Evolutionary conservation across 2,113 vertebrate species (phyloP).

Genomic region (Otocyon megalotis): DNA sequence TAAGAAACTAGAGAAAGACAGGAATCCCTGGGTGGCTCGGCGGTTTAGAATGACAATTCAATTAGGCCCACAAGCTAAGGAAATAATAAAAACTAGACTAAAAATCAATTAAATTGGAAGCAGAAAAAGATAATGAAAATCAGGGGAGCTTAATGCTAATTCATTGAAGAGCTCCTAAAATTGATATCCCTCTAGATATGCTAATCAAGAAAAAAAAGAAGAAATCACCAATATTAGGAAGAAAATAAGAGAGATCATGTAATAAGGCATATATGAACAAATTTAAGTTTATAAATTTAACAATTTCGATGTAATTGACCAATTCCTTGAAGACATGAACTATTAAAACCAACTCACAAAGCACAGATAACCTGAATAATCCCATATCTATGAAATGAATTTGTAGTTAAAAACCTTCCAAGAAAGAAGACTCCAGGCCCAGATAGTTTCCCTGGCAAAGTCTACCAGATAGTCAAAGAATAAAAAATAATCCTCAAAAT

Average conservation of each 20-base stretch:
- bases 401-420: background rate
- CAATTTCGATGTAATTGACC: background rate
- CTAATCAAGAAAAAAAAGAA: background rate
- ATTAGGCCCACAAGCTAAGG: background rate
- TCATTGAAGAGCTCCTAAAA: background rate
- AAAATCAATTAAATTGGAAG: background rate
- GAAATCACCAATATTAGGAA: too few relatives aligned
- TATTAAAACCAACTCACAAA: background rate
- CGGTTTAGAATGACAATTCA: background rate
- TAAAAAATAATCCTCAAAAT: background rate
- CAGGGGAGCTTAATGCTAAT: background rate
- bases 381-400: background rate
- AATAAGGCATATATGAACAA: background rate
- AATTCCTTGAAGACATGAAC: background rate
- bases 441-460: background rate
- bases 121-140: background rate
- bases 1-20: background rate
- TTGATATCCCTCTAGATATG: background rate
- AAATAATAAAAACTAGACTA: background rate
- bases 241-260: too few relatives aligned
- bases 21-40: too few relatives aligned
- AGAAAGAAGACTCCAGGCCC: background rate
- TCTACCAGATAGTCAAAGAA: background rate
- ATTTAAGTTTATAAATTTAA: background rate
- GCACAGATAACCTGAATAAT: background rate